Base-by-base conservation (phyloP, 2,113 vertebrate genomes). In the Phoenicopterus ruber region DNA sequence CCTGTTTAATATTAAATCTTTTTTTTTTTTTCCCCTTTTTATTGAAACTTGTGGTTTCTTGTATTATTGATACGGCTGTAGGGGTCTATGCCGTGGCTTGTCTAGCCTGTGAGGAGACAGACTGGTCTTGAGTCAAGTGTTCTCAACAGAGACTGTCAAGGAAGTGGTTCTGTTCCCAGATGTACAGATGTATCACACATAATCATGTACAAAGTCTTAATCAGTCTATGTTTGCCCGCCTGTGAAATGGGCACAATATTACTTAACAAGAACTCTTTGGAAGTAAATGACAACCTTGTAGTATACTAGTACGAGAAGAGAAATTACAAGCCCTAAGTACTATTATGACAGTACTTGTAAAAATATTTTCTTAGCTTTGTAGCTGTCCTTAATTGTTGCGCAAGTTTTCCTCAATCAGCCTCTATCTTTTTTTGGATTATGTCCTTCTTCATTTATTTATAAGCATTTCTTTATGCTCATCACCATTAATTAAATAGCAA, bases 401-500 rank as follows among this genome's bases (percentile, higher is more conserved):
- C 38, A 70, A 65, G 20, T 66, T 94, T 94, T 77, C 40, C 40
- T 86, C 13, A 5, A 58, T 92, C 52, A 63, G 10, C 11, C 28
- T 94, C 40, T 70, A 17, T 40, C 13, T 69, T 54, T 83, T 86
- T 72, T 61, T 74, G 7, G 55, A 71, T 78, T 61, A 85, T 44
- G 31, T 74, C 36, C 24, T 71, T 49, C 66, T 92, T 95, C 22
- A 65, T 82, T 95, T 94, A 82, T 92, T 96, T 95, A 57, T 71
- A 81, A 89, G 8, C 26, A 69, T 94, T 92, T 92, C 58, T 92
- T 92, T 91, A 91, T 67, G n/a, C 26, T 86, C 24, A 86, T 86
- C 79, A 86, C 26, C 13, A 52, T 92, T 95, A 95, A 94, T 93
- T 96, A 89, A 91, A 93, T 58, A 92, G 69, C 13, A 95, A 71